A percentile compares a stretch with the other conserved stretches of the same genome.
phyloP scores from a whole-genome alignment of 2,888 invertebrate species.

The Acanthopleura granulata region DNA sequence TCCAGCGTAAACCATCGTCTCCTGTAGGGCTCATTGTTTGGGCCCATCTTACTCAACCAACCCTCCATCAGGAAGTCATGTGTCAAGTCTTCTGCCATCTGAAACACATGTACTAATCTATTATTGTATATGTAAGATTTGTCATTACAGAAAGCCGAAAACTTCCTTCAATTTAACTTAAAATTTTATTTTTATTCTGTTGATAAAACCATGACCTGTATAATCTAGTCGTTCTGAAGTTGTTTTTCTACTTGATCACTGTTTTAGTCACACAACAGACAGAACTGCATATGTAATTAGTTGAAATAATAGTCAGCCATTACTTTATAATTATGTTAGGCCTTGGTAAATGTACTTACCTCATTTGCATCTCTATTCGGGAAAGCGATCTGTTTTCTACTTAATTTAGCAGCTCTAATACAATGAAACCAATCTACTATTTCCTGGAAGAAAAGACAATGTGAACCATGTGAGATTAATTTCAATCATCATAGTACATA shows the following conservation, averaged over 20 bases:
- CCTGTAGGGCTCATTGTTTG: conserved; percentile 85
- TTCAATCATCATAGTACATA: neutral
- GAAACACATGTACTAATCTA: conserved; percentile 29
- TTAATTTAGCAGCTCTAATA: conserved; percentile 86
- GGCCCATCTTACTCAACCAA: conserved; percentile 91
- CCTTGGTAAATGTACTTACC: conserved; percentile 44
- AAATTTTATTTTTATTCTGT: neutral
- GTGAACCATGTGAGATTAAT: neutral
- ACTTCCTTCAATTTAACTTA: neutral
- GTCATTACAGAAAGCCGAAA: neutral
- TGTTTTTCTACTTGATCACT: too few species aligned
- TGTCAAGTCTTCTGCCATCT: conserved; percentile 79
- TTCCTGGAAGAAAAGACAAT: conserved; percentile 68
- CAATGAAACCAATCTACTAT: conserved; percentile 89
- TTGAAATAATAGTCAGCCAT: too few species aligned
- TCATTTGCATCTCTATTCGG: conserved; percentile 73
- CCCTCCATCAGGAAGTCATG: conserved; percentile 89
- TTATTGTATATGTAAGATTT: neutral
- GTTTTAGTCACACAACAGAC: too few species aligned
- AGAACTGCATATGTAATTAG: too few species aligned
- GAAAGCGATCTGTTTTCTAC: conserved; percentile 85
- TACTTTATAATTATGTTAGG: too few species aligned
- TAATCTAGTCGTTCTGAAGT: too few species aligned
- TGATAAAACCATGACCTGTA: too few species aligned
- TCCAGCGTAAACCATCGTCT: conserved; percentile 91